phyloP scores from a whole-genome alignment of 2,113 vertebrate species.

The Acrocephalus arundinaceus region DNA sequence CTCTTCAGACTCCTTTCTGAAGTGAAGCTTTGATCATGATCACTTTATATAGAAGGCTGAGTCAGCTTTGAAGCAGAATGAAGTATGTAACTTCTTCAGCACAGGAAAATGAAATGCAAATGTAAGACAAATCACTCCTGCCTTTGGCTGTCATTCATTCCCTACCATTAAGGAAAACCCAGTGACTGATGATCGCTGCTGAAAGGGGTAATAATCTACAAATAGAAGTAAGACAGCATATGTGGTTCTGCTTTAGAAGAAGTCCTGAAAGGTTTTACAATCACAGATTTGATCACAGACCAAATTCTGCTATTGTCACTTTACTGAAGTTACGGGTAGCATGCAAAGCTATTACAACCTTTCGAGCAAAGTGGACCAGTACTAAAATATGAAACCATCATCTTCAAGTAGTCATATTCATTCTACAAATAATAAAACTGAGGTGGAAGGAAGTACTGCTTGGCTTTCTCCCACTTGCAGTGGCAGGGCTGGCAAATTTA shows the following conservation, averaged over 20 bases:
- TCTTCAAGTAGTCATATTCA: neutral
- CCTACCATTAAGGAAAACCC: neutral
- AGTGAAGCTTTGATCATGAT: neutral
- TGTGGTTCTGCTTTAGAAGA: neutral
- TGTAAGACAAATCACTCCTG: neutral
- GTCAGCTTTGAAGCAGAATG: neutral
- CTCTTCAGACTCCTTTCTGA: neutral
- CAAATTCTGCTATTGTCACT: neutral
- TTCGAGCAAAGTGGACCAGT: neutral
- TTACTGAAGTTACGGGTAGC: neutral
- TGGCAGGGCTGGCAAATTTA: neutral
- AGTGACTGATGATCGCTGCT: neutral
- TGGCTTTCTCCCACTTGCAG: neutral
- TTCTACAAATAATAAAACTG: neutral
- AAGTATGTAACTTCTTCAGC: neutral
- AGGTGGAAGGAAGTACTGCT: neutral
- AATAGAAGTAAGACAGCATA: neutral
- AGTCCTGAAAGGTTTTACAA: neutral
- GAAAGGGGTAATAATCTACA: neutral
- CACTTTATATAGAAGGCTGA: neutral
- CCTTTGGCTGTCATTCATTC: neutral
- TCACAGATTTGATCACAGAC: neutral
- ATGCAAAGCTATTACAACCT: neutral
- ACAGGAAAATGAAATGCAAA: neutral
- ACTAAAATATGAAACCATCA: neutral